Evolutionary conservation across 37 sponge, comb jelly and placozoan genomes (phyloP).

Genomic region (Oscarella lobularis): DNA sequence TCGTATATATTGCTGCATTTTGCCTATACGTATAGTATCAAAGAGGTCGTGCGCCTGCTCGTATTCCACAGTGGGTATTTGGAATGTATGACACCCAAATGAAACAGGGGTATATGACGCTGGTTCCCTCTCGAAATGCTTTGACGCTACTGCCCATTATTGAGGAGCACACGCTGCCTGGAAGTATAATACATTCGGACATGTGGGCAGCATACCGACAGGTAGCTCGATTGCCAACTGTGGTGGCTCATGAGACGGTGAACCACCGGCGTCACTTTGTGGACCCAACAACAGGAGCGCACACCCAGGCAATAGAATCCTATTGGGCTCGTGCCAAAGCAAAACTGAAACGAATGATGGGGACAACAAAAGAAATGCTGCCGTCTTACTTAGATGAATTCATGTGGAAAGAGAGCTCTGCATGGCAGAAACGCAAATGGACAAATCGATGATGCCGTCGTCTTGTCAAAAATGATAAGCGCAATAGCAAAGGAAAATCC

Average conservation of each 20-base stretch:
- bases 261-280: constrained; percentile 47
- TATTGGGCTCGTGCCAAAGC: constrained; percentile 52
- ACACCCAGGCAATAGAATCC: constrained; percentile 43
- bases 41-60: too few species aligned
- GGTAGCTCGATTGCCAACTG: constrained; percentile 11
- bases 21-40: neutral
- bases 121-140: constrained; percentile 32
- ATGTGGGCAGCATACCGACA: constrained; percentile 35
- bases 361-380: constrained; percentile 16
- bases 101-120: constrained; percentile 43
- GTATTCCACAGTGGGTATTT: constrained; percentile 67
- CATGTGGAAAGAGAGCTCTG: constrained; percentile 52
- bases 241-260: constrained; percentile 23
- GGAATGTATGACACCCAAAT: constrained; percentile 32
- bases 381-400: constrained; percentile 53
- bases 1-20: too few species aligned
- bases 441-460: too few species aligned
- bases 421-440: too few species aligned
- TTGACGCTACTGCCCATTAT: constrained; percentile 53
- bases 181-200: constrained; percentile 33
- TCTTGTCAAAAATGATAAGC: too few species aligned
- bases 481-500: too few species aligned
- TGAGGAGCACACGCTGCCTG: constrained; percentile 22
- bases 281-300: constrained; percentile 34
- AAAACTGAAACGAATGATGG: constrained; percentile 46